phyloP scores from a whole-genome alignment of 2,888 invertebrate species.

The Trilocha varians region DNA sequence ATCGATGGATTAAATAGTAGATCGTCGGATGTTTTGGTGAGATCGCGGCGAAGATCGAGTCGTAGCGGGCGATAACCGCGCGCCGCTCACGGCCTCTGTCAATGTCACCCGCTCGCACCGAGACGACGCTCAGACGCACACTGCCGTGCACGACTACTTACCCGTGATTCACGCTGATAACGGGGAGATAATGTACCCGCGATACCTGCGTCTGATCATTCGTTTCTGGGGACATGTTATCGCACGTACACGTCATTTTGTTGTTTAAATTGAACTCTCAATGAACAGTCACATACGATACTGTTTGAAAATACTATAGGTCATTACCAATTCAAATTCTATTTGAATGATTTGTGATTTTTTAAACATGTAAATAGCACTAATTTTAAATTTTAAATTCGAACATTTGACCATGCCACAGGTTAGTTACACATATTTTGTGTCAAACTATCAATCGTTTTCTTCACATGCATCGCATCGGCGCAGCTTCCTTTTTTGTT shows the following conservation, averaged over 20 bases:
- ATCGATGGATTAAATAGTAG: neutral
- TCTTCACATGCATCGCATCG: too few species aligned
- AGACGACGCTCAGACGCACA: slow-evolving; percentile 8
- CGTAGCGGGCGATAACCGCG: slow-evolving; percentile 61
- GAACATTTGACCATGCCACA: too few species aligned
- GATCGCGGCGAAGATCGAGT: slow-evolving; percentile 32
- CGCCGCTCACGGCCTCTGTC: slow-evolving; percentile 62
- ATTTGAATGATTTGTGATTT: too few species aligned
- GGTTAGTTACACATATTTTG: too few species aligned
- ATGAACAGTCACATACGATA: too few species aligned
- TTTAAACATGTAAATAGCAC: too few species aligned
- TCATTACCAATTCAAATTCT: too few species aligned
- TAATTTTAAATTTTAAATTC: too few species aligned
- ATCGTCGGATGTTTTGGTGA: neutral
- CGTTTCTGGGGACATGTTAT: slow-evolving; percentile 16
- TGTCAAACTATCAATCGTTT: too few species aligned
- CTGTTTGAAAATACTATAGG: too few species aligned
- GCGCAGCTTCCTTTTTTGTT: too few species aligned
- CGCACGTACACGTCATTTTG: slow-evolving; percentile 12
- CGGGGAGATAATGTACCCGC: slow-evolving; percentile 2
- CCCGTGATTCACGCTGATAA: neutral
- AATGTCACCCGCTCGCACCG: slow-evolving; percentile 46
- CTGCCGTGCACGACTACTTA: neutral
- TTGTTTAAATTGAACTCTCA: too few species aligned
- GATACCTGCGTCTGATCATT: neutral